Percentiles rank a stretch among this genome's conserved stretches.
These are phyloP conservation scores for Ceyx melanurus DNA, from an alignment of 2,113 vertebrate genomes.

Conservation along the genomic window DNA sequence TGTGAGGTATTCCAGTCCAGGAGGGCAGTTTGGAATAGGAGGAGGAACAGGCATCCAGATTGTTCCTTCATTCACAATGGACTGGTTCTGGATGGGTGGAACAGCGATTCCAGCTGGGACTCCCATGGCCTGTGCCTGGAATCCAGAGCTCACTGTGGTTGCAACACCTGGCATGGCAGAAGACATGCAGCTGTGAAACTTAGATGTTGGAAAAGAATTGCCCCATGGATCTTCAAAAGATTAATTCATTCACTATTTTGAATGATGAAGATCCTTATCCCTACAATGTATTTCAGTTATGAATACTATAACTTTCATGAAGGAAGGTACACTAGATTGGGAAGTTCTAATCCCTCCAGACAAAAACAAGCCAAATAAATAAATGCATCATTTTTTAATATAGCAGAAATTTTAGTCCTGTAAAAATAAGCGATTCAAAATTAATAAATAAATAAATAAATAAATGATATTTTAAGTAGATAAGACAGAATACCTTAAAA, in stretches of 20 bases:
- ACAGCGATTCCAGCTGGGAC: background rate
- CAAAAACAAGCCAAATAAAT: background rate
- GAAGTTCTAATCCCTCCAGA: background rate
- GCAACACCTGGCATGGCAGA: background rate
- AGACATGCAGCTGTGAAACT: background rate
- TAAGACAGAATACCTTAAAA: background rate
- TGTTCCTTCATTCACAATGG: background rate
- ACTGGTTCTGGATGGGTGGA: conserved; percentile 54
- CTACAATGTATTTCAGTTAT: background rate
- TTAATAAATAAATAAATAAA: background rate
- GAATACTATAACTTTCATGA: background rate
- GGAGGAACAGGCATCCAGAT: conserved; percentile 71
- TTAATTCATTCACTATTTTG: background rate
- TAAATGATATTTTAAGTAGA: background rate
- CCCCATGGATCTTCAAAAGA: background rate
- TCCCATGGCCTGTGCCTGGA: background rate
- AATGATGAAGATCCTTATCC: background rate
- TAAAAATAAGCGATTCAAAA: background rate
- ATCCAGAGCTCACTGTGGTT: background rate
- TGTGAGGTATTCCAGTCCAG: conserved; percentile 77
- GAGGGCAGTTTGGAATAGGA: conserved; percentile 66
- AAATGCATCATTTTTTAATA: background rate
- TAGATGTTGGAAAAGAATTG: background rate
- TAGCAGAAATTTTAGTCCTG: background rate
- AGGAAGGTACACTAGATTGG: background rate